Evolutionary conservation across 2,113 vertebrate genomes (phyloP), one percentile per base, ranked within the genome.

Genomic region (Neolamprologus caudopunctatus): DNA sequence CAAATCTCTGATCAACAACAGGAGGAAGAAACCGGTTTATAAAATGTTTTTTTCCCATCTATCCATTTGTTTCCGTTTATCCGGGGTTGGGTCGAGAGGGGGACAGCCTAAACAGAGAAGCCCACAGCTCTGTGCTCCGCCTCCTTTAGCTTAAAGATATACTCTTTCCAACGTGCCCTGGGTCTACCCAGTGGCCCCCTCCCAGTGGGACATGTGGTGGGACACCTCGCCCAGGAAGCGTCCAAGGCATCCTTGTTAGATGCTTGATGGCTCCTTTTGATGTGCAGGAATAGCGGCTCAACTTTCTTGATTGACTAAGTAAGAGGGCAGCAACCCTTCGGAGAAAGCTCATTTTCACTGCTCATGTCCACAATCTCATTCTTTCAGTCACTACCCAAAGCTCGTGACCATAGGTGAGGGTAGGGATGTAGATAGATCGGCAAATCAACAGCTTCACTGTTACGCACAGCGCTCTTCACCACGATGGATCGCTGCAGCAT

Each of bases 251-350:
- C 61, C 10, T 35, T 37, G 31, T 37, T 35, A 37, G 61, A 63
- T 35, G 58, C 6, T 37, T 35, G 17, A 63, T 35, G 58, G 31
- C 31, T 35, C 8, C 55, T 58, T 63, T 63, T 2, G 6, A 63
- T 1, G 17, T 35, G 58, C 58, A 63, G 31, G 58, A 63, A 31
- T n/a, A n/a, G 58, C 0, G 6, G 28, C 2, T 63, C 1, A 33
- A 63, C 9, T 63, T 11, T 63, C 31, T 63, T 35, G 31, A 35
- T n/a, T 63, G 0, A 63, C 4, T 2, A 35, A 35, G 31, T 35
- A 19, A n/a, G 17, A 35, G 58, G 58, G 17, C 17, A 0, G 61
- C 9, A 5, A n/a, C 9, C 17, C 17, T 12, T 66, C 0, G 0
- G 61, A 66, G 17, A 66, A 2, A 35, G 6, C 17, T 66, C 9